Conservation (phyloP, 2,797 vertebrate genomes). For the Pelobates cultripes region DNA sequence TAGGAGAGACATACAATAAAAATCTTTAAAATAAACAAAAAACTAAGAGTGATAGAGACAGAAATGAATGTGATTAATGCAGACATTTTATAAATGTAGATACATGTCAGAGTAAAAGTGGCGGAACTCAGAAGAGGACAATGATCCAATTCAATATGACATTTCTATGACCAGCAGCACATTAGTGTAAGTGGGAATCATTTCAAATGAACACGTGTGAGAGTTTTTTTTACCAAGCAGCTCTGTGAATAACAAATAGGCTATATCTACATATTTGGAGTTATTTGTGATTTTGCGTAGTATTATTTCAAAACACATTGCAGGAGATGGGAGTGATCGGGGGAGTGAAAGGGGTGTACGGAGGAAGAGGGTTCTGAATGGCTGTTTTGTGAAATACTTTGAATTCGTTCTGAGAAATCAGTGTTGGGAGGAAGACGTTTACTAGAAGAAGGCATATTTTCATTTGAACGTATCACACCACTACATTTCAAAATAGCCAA, state of each 20-base stretch:
- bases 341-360: slow-evolving; percentile 10
- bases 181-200: not conserved
- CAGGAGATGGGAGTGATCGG: slow-evolving; percentile 16
- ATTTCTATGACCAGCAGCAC: not conserved
- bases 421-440: slow-evolving; percentile 4
- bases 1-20: no score
- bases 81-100: no score
- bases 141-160: not conserved
- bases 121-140: not conserved
- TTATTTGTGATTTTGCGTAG: not conserved
- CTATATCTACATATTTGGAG: slow-evolving; percentile 13
- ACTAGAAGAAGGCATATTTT: not conserved
- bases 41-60: no score
- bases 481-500: no score
- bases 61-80: no score
- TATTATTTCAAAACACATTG: not conserved
- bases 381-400: slow-evolving; percentile 30
- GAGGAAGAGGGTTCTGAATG: slow-evolving; percentile 39
- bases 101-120: no score
- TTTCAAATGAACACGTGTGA: not conserved
- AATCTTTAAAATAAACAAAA: no score
- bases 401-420: not conserved
- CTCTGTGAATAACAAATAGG: not conserved
- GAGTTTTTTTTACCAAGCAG: not conserved
- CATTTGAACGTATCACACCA: not conserved